Conservation (phyloP, 2,888 invertebrate genomes). For the Nephrocerus scutellatus region DNA sequence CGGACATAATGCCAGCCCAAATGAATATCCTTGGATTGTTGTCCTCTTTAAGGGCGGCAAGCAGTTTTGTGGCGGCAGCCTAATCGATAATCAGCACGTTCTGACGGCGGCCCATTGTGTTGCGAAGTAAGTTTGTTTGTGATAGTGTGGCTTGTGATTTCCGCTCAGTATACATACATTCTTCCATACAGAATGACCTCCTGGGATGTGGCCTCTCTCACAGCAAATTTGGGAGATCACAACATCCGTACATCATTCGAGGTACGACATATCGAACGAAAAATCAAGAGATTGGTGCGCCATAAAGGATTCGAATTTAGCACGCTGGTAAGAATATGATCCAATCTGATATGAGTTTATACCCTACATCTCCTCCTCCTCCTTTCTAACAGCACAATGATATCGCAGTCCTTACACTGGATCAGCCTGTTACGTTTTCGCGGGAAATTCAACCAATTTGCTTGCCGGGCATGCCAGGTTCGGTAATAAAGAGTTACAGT, state of each 20-base stretch:
- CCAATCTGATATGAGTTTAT: no score
- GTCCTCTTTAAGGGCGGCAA: constrained; percentile 75
- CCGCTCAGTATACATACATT: neutral
- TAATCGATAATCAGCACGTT: constrained; percentile 71
- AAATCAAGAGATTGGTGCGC: constrained; percentile 75
- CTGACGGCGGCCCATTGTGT: constrained; percentile 85
- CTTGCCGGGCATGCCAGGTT: constrained; percentile 52
- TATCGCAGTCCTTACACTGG: constrained; percentile 71
- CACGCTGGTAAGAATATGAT: constrained; percentile 57
- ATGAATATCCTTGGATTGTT: constrained; percentile 83
- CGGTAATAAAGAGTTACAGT: constrained; percentile 53
- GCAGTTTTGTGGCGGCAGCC: constrained; percentile 83
- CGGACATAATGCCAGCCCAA: constrained; percentile 70
- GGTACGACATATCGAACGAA: constrained; percentile 68
- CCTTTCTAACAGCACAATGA: constrained; percentile 63
- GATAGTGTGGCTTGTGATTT: constrained; percentile 1
- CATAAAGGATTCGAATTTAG: constrained; percentile 77
- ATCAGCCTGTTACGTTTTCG: constrained; percentile 66
- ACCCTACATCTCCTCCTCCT: no score
- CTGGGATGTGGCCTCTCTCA: constrained; percentile 77
- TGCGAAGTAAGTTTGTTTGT: constrained; percentile 61
- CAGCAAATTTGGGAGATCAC: constrained; percentile 74
- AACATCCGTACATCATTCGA: constrained; percentile 71
- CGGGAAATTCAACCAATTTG: constrained; percentile 72
- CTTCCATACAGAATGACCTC: constrained; percentile 66